A percentile compares a stretch with the other conserved stretches of the same genome.
These are phyloP conservation scores for Bilobella aurantiaca DNA, from an alignment of 1,140 invertebrate species.

Conservation along the genomic window DNA sequence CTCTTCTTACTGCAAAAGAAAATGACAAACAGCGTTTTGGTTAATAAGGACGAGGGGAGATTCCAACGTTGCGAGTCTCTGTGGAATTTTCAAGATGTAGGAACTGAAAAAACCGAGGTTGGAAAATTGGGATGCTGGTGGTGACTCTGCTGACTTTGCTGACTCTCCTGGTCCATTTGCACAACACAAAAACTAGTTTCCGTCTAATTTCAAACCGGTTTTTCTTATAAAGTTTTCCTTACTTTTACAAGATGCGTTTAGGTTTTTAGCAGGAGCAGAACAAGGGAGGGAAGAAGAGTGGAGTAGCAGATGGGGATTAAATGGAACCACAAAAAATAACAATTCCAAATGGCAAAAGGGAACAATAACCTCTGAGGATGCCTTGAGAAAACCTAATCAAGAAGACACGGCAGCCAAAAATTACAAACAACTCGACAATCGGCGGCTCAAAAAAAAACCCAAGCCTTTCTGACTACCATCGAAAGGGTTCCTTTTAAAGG, in stretches of 20 bases:
- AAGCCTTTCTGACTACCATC: too few relatives aligned
- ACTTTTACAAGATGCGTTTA: background rate
- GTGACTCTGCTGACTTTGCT: background rate
- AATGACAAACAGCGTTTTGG: too few relatives aligned
- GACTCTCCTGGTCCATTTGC: background rate
- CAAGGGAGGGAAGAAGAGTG: background rate
- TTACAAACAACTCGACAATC: too few relatives aligned
- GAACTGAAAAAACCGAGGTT: background rate
- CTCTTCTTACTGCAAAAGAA: too few relatives aligned
- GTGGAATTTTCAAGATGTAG: too few relatives aligned
- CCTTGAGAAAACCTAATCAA: background rate
- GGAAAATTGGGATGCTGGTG: background rate
- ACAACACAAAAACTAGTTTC: background rate
- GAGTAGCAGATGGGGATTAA: background rate
- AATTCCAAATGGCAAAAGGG: conserved; percentile 8
- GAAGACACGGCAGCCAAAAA: background rate
- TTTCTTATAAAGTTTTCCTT: background rate
- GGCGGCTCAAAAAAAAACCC: too few relatives aligned
- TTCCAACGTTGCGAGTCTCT: too few relatives aligned
- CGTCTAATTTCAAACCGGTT: conserved; percentile 6
- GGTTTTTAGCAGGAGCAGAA: background rate
- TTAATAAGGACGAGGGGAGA: too few relatives aligned
- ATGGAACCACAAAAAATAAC: background rate
- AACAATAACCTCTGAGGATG: background rate
- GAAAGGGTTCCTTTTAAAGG: too few relatives aligned